A percentile compares a stretch with the other conserved stretches of the same genome.
These are phyloP conservation scores for Pyrgus malvae DNA, from an alignment of 2,888 invertebrate species.

Conservation along the genomic window DNA sequence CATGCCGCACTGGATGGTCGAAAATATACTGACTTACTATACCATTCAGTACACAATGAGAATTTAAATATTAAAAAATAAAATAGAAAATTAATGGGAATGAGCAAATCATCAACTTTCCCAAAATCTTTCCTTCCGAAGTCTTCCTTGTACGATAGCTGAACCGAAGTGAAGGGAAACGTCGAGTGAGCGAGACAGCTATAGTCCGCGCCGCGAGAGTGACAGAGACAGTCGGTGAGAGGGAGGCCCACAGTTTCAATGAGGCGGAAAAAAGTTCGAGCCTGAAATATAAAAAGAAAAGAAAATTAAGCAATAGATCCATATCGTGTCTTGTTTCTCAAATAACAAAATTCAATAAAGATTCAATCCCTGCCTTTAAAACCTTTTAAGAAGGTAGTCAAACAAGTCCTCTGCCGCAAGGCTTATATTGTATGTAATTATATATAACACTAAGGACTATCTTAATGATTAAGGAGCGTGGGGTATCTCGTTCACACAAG, in stretches of 20 bases:
- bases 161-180: constrained; percentile 39
- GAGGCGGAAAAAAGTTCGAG: constrained; percentile 49
- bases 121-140: constrained; percentile 12
- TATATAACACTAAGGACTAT: too few relatives aligned
- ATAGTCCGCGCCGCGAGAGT: constrained; percentile 52
- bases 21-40: constrained; percentile 40
- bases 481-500: too few relatives aligned
- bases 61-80: constrained; percentile 25
- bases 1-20: constrained; percentile 73
- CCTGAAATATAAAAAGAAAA: constrained; percentile 50
- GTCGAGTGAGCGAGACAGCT: constrained; percentile 57
- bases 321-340: too few relatives aligned
- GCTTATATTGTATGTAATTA: too few relatives aligned
- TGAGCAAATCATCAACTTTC: constrained; percentile 37
- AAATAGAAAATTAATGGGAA: constrained; percentile 33
- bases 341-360: too few relatives aligned
- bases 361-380: too few relatives aligned
- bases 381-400: too few relatives aligned
- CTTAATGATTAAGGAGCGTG: too few relatives aligned
- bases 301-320: not conserved
- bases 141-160: constrained; percentile 27
- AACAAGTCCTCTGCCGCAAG: too few relatives aligned
- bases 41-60: constrained; percentile 27
- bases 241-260: constrained; percentile 51
- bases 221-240: constrained; percentile 69